A percentile compares a stretch with the other conserved stretches of the same genome.
Evolutionary conservation across 2,113 vertebrate species (phyloP).

Genomic region (Coracopsis vasa): DNA sequence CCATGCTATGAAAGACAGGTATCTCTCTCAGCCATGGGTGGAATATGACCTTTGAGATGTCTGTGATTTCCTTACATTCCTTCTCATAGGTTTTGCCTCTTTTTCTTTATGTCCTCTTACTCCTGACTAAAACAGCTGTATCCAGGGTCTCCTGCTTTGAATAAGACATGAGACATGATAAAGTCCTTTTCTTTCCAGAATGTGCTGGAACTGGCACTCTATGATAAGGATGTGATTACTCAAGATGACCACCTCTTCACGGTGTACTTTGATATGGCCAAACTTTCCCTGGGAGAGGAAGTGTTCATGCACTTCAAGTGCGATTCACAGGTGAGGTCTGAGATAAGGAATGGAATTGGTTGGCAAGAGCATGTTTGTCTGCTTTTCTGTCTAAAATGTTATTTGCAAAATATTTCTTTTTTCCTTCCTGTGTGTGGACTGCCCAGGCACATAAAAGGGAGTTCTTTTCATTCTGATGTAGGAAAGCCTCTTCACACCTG

Average conservation of each 20-base stretch:
- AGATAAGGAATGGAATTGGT: neutral
- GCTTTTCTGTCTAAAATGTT: neutral
- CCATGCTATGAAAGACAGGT: neutral
- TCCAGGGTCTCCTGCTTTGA: neutral
- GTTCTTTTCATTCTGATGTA: neutral
- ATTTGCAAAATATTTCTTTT: neutral
- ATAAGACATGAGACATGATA: neutral
- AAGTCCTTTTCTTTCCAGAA: slow-evolving; percentile 58
- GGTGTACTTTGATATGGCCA: slow-evolving; percentile 72
- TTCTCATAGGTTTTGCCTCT: neutral
- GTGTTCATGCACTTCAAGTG: slow-evolving; percentile 56
- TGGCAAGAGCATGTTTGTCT: neutral
- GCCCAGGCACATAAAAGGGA: neutral
- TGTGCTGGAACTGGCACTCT: slow-evolving; percentile 71
- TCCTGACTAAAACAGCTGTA: neutral
- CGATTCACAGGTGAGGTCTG: slow-evolving; percentile 31
- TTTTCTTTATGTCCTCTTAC: neutral
- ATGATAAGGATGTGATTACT: slow-evolving; percentile 70
- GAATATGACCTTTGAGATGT: neutral
- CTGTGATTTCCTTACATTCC: neutral
- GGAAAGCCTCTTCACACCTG: neutral
- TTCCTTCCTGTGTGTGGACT: neutral
- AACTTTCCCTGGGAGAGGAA: slow-evolving; percentile 59
- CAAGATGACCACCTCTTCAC: slow-evolving; percentile 78
- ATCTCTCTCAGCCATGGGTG: neutral